Percentiles rank a stretch among this genome's conserved stretches.
phyloP scores from a whole-genome alignment of 2,797 vertebrate genomes.

The Kryptolebias ocellatus region DNA sequence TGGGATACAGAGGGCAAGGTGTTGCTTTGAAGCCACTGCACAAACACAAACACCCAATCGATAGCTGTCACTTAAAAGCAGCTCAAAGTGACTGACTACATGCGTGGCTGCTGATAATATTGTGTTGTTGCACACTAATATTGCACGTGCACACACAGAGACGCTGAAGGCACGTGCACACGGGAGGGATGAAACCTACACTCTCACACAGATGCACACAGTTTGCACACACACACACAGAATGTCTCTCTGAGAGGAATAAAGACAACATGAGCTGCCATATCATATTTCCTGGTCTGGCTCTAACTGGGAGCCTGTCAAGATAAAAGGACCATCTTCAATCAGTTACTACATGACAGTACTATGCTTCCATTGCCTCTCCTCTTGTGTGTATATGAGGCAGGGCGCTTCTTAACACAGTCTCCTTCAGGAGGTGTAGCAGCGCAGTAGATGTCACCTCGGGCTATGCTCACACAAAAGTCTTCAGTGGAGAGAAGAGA shows the following conservation, averaged over 20 bases:
- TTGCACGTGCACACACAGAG: constrained; percentile 8
- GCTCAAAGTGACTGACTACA: constrained; percentile 63
- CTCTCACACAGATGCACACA: constrained; percentile 14
- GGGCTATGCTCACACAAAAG: constrained; percentile 55
- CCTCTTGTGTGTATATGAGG: constrained; percentile 23
- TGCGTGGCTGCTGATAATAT: constrained; percentile 52
- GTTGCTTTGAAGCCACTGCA: constrained; percentile 65
- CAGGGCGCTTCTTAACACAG: constrained; percentile 18
- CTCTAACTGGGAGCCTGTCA: constrained; percentile 67
- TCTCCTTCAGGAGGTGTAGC: constrained; percentile 39
- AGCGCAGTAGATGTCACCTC: constrained; percentile 48
- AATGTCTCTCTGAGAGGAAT: constrained; percentile 44
- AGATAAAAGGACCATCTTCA: constrained; percentile 74
- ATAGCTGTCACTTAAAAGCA: constrained; percentile 76
- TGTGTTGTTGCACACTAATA: constrained; percentile 45
- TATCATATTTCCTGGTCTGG: constrained; percentile 70
- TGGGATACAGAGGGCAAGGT: constrained; percentile 53
- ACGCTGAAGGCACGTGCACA: constrained; percentile 26
- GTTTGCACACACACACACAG: constrained; percentile 26
- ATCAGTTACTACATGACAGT: constrained; percentile 59
- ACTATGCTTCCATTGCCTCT: constrained; percentile 28
- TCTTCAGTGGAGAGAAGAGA: constrained; percentile 62
- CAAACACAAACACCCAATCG: constrained; percentile 67
- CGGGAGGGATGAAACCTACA: constrained; percentile 19
- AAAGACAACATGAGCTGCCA: constrained; percentile 70